These are phyloP conservation scores for Emydocephalus ijimae DNA, from an alignment of 2,113 vertebrate genomes.

Conservation along the genomic window DNA sequence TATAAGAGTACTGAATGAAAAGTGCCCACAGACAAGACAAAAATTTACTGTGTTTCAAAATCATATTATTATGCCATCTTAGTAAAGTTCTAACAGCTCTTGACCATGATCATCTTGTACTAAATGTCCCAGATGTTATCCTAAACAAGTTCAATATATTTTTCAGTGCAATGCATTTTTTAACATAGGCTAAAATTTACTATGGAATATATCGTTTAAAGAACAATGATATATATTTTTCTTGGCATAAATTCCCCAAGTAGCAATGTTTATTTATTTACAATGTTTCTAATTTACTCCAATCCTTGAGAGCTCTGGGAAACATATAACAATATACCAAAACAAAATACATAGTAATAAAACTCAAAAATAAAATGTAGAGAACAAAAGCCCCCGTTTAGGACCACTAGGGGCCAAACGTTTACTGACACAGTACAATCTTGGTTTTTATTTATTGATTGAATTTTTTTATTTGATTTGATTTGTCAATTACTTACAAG, in stretches of 20 bases:
- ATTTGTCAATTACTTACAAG: no score
- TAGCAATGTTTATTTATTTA: neutral
- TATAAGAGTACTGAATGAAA: neutral
- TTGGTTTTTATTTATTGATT: neutral
- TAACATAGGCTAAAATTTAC: neutral
- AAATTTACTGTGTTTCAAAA: neutral
- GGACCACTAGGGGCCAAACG: neutral
- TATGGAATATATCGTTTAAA: neutral
- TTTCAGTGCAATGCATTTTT: neutral
- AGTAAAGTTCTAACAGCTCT: neutral
- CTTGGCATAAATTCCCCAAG: neutral
- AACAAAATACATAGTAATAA: neutral
- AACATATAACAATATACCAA: neutral
- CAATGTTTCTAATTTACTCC: neutral
- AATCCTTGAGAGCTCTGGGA: neutral
- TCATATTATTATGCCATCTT: neutral
- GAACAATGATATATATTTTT: neutral
- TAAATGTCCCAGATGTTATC: neutral
- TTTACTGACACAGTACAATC: neutral
- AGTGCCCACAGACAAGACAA: neutral
- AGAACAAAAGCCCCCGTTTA: neutral
- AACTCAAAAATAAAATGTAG: neutral
- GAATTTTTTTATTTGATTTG: no score
- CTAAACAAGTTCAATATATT: neutral
- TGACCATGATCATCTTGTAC: neutral